phyloP scores from a whole-genome alignment of 2,888 invertebrate genomes.

The Idaea dimidiata region DNA sequence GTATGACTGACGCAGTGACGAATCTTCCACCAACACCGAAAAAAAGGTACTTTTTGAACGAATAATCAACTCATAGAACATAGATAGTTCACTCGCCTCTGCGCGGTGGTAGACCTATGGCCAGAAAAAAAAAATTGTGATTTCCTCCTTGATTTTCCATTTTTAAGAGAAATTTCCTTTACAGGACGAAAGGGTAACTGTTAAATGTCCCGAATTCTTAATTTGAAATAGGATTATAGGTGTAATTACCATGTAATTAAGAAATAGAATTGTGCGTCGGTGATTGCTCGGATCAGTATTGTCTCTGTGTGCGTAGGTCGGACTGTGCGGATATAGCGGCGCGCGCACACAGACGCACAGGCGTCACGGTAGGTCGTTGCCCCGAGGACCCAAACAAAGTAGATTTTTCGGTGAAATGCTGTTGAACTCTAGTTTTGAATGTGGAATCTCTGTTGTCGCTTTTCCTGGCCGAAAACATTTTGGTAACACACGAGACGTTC shows the following conservation, averaged over 20 bases:
- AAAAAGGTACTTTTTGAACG: conserved; percentile 75
- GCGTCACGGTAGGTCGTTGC: conserved; percentile 72
- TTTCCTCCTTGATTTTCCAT: conserved; percentile 34
- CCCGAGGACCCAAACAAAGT: conserved; percentile 79
- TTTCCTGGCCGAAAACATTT: conserved; percentile 61
- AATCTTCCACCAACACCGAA: conserved; percentile 75
- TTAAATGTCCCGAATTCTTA: conserved; percentile 34
- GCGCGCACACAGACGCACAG: conserved; percentile 64
- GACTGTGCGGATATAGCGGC: conserved; percentile 48
- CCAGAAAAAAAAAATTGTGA: conserved; percentile 27
- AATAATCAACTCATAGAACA: conserved; percentile 74
- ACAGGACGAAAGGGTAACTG: conserved; percentile 20
- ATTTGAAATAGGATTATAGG: conserved; percentile 38
- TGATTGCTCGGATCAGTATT: conserved; percentile 40
- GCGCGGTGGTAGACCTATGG: conserved; percentile 37
- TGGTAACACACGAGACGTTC: conserved; percentile 40
- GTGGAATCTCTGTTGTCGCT: conserved; percentile 57
- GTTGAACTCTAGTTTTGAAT: conserved; percentile 77
- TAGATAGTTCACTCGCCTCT: conserved; percentile 77
- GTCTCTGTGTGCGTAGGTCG: conserved; percentile 57
- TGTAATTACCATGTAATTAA: conserved; percentile 59
- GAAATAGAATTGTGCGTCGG: conserved; percentile 59
- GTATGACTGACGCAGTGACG: conserved; percentile 77
- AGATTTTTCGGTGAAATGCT: conserved; percentile 80
- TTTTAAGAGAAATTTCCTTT: conserved; percentile 44